Conservation (phyloP, 2,113 vertebrate species). For the Gavia stellata region DNA sequence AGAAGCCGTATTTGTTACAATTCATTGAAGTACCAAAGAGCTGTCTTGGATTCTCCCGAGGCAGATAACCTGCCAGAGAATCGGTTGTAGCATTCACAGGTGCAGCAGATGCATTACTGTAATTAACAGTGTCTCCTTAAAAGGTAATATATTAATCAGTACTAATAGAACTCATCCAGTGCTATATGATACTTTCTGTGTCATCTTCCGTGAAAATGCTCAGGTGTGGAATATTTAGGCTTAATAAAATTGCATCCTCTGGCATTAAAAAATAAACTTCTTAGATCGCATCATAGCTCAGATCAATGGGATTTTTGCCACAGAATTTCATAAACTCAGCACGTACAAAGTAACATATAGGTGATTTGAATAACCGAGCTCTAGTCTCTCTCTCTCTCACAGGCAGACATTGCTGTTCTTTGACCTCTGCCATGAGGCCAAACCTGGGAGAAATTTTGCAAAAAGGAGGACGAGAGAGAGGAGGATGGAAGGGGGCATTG, state of each 20-base stretch:
- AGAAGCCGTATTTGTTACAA: neutral
- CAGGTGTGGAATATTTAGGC: neutral
- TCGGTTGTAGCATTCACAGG: neutral
- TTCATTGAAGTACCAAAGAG: constrained; percentile 1
- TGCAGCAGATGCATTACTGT: neutral
- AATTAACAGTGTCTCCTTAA: neutral
- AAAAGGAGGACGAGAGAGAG: neutral
- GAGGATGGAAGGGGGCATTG: neutral
- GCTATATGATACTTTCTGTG: neutral
- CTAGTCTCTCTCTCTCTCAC: neutral
- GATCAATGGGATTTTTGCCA: neutral
- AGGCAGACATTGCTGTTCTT: neutral
- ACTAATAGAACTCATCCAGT: neutral
- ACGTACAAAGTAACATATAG: neutral
- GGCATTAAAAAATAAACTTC: neutral
- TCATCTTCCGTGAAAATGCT: neutral
- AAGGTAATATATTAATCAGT: neutral
- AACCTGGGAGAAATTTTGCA: neutral
- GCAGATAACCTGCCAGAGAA: neutral
- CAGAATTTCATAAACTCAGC: neutral
- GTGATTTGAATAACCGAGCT: neutral
- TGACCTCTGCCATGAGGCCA: neutral
- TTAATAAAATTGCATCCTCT: neutral
- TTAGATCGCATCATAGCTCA: neutral
- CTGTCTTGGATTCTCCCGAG: neutral